Conservation (phyloP, 2,888 invertebrate genomes). For the Nesidiocoris tenuis region DNA sequence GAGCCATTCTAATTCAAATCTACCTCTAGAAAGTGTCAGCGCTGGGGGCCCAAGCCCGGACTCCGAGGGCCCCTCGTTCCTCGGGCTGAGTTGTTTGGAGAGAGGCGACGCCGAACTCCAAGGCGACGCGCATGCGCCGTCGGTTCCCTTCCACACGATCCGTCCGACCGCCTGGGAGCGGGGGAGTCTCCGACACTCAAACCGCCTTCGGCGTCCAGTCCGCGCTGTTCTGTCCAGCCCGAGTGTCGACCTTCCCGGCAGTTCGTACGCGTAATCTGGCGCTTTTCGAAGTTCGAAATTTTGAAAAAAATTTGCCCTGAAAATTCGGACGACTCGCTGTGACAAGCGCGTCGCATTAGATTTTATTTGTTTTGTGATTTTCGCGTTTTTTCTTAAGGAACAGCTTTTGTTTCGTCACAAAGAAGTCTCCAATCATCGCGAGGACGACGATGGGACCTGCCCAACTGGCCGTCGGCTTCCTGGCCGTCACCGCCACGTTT, state of each 20-base stretch:
- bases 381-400: not conserved
- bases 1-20: too few species aligned
- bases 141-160: slow-evolving; percentile 26
- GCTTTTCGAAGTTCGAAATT: slow-evolving; percentile 4
- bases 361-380: not conserved
- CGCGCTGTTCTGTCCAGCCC: slow-evolving; percentile 10
- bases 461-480: not conserved
- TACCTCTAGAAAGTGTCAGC: too few species aligned
- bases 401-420: not conserved
- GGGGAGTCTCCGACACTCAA: not conserved
- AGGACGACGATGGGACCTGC: slow-evolving; percentile 11
- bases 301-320: not conserved
- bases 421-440: not conserved
- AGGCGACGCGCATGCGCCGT: slow-evolving; percentile 19
- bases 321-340: not conserved
- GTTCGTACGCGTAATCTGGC: not conserved
- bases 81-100: not conserved
- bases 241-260: not conserved
- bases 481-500: slow-evolving; percentile 21
- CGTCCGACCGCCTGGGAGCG: not conserved
- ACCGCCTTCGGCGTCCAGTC: slow-evolving; percentile 35
- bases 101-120: not conserved
- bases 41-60: too few species aligned
- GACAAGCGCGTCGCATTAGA: not conserved
- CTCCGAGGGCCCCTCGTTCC: not conserved